Conservation (phyloP, 2,888 invertebrate species). For the Glyphotaelius pellucidus region DNA sequence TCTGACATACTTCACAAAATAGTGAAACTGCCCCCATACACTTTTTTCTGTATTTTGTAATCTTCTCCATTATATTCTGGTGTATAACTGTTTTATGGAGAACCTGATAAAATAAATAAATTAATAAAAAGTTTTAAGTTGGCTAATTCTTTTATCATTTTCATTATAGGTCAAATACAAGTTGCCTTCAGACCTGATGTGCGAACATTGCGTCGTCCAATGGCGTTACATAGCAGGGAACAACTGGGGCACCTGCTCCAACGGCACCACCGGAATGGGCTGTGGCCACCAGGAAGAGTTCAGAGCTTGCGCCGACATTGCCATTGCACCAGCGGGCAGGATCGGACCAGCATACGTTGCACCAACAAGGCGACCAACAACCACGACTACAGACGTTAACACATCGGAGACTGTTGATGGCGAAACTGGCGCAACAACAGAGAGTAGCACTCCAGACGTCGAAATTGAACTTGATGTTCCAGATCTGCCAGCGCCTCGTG, state of each 20-base stretch:
- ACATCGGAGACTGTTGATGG: conserved; percentile 71
- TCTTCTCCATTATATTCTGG: too few relatives aligned
- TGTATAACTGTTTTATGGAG: too few relatives aligned
- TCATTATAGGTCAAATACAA: conserved; percentile 72
- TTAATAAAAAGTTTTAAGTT: not conserved
- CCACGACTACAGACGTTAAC: conserved; percentile 71
- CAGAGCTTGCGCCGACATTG: conserved; percentile 89
- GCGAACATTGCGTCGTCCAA: conserved; percentile 90
- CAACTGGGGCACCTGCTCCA: conserved; percentile 87
- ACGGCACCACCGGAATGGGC: conserved; percentile 87
- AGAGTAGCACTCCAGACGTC: conserved; percentile 63
- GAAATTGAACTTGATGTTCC: conserved; percentile 56
- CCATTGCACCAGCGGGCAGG: conserved; percentile 79
- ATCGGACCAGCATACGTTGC: conserved; percentile 73
- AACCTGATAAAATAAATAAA: too few relatives aligned
- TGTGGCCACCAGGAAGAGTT: conserved; percentile 95
- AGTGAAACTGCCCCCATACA: too few relatives aligned
- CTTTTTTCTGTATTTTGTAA: too few relatives aligned
- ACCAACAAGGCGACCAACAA: conserved; percentile 73
- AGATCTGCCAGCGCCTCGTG: conserved; percentile 67
- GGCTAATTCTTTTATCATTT: not conserved
- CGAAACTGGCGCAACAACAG: conserved; percentile 53
- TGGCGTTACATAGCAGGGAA: conserved; percentile 94
- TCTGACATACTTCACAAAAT: too few relatives aligned
- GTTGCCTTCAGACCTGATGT: conserved; percentile 81